Evolutionary conservation across 2,113 vertebrate species (phyloP), one percentile per base, ranked within the genome.

Genomic region (Paracanthobrama guichenoti): DNA sequence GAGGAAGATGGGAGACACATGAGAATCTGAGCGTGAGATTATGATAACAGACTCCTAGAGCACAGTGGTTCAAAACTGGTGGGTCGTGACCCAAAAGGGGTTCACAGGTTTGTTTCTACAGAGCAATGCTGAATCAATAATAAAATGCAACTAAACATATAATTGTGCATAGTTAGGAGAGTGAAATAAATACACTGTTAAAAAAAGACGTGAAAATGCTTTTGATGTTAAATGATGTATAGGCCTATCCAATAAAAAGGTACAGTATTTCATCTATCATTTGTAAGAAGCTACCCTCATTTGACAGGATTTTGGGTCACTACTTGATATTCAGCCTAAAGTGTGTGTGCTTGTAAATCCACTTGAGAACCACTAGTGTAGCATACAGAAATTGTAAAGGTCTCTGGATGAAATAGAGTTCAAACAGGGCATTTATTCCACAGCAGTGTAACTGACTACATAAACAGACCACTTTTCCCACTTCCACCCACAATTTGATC

Each of bases 31-130:
- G 83, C 39, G 39, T 77, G 22, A 42, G 48, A 86, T 86, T 82
- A 86, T 86, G 77, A 86, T 76, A 85, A 82, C 79, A 86, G 71
- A 82, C 64, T 86, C n/a, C 78, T 22, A 20, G 16, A 31, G 53
- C 55, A 16, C 22, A 74, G 69, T 46, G n/a, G 12, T 77, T 76
- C 24, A 18, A 16, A 35, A 48, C 24, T 59, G 48, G 59, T 57
- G 62, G 26, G 74, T 31, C 46, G 18, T 26, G 50, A 20, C 35
- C 53, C 12, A 66, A 39, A 24, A 60, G 22, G 26, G 46, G 4
- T 22, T 67, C 50, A 20, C 60, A 31, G 26, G 72, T 62, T 64
- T 76, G 48, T 16, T 75, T 72, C 20, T 14, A 2, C 2, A 72
- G 39, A 72, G 69, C 39, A 46, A 62, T 67, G 22, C 59, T 26